phyloP scores from a whole-genome alignment of 2,797 vertebrate species.

The Erithacus rubecula region DNA sequence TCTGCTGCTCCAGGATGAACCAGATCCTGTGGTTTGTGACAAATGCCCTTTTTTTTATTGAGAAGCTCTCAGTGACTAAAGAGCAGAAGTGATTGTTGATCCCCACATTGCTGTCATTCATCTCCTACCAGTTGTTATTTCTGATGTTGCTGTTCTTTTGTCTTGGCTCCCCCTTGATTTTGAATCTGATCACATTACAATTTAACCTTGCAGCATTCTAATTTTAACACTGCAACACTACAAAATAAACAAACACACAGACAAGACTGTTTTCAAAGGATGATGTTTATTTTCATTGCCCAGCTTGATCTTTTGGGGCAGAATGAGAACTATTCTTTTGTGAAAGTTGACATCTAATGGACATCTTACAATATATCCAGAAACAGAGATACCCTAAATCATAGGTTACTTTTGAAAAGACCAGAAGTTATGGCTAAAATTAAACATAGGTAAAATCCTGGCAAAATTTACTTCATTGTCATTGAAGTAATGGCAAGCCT shows the following conservation, averaged over 20 bases:
- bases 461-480: background rate
- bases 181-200: background rate
- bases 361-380: background rate
- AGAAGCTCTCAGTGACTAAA: background rate
- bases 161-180: constrained; percentile 13
- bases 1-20: background rate
- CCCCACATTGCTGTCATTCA: background rate
- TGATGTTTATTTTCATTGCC: background rate
- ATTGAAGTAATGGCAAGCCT: background rate
- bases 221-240: constrained; percentile 28
- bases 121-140: background rate
- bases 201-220: constrained; percentile 50
- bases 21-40: background rate
- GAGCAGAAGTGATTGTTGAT: background rate
- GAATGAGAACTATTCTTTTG: background rate
- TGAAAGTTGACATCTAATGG: background rate
- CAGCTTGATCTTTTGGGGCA: background rate
- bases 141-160: constrained; percentile 12
- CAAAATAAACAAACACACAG: background rate
- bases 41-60: constrained; percentile 9
- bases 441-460: background rate
- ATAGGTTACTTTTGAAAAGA: background rate
- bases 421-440: background rate
- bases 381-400: background rate
- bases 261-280: background rate